Conservation (phyloP, 2,888 invertebrate genomes). For the Caradrina clavipalpis region DNA sequence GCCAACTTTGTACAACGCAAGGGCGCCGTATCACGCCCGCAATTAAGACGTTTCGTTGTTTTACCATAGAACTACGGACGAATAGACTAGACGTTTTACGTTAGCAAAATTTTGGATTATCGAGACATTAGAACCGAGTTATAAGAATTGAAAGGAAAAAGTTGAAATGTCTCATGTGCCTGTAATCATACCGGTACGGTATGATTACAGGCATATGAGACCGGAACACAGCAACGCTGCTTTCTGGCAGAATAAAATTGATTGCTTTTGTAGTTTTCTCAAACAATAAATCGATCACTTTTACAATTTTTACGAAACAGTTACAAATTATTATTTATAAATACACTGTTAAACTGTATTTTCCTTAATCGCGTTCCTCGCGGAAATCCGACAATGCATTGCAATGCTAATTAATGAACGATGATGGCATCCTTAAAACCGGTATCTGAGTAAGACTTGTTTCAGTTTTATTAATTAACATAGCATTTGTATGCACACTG, state of each 20-base stretch:
- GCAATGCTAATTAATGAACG: slow-evolving; percentile 36
- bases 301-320: neutral
- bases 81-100: slow-evolving; percentile 1
- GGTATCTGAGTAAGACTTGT: slow-evolving; percentile 37
- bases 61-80: slow-evolving; percentile 13
- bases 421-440: slow-evolving; percentile 60
- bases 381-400: slow-evolving; percentile 40
- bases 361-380: slow-evolving; percentile 16
- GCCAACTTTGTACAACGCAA: slow-evolving; percentile 67
- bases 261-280: neutral
- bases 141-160: no score
- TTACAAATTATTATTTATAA: neutral
- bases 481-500: slow-evolving; percentile 42
- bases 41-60: slow-evolving; percentile 75
- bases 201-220: no score
- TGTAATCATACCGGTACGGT: no score
- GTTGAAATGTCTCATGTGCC: no score
- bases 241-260: no score
- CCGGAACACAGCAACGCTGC: no score
- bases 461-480: slow-evolving; percentile 36
- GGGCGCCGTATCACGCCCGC: slow-evolving; percentile 70
- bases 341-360: slow-evolving; percentile 9
- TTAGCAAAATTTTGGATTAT: neutral
- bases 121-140: no score
- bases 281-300: neutral